Evolutionary conservation across 92 coral and sea anemone genomes (phyloP), one percentile per base, ranked within the genome.

Genomic region (Blastomussa wellsi): DNA sequence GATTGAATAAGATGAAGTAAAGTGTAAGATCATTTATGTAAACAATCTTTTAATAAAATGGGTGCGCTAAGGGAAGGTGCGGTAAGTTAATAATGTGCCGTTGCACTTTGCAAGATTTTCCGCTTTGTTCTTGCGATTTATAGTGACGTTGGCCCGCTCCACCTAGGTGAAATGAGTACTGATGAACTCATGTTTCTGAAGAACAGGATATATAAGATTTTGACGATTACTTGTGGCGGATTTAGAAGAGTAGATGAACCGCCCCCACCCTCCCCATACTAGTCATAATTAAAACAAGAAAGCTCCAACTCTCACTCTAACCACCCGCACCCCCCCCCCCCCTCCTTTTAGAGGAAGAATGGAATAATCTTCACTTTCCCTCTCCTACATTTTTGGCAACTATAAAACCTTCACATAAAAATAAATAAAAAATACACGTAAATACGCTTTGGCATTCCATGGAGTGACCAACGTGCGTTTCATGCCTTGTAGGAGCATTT

Each of bases 401-500:
- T 52, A 20, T 20, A 52, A 15, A 52, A 0, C 59, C n/a, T 4
- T 52, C 59, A 49, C 53, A n/a, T n/a, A n/a, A n/a, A n/a, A n/a
- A n/a, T n/a, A n/a, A n/a, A n/a, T n/a, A n/a, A n/a, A n/a, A n/a
- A n/a, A n/a, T n/a, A 59, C 66, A 59, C 31, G 8, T 26, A 28
- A 62, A 62, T 62, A n/a, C 6, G 38, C 47, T 29, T 29, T 57
- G 16, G 17, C 42, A 14, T 9, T 29, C 29, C n/a, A 20, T 7
- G 51, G 22, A 5, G 10, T 19, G 13, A 24, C 22, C 0, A 13
- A 12, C 17, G 6, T 78, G 49, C 20, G 31, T 48, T 70, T 3
- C 44, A 7, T 39, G 20, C 52, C 19, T 74, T 80, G 24, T 75
- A 96, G 99, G 95, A 1, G 94, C 98, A 72, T 96, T 96, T 48